A percentile compares a stretch with the other conserved stretches of the same genome.
Conservation (phyloP, 2,888 invertebrate species). For the Odiellus spinosus region DNA sequence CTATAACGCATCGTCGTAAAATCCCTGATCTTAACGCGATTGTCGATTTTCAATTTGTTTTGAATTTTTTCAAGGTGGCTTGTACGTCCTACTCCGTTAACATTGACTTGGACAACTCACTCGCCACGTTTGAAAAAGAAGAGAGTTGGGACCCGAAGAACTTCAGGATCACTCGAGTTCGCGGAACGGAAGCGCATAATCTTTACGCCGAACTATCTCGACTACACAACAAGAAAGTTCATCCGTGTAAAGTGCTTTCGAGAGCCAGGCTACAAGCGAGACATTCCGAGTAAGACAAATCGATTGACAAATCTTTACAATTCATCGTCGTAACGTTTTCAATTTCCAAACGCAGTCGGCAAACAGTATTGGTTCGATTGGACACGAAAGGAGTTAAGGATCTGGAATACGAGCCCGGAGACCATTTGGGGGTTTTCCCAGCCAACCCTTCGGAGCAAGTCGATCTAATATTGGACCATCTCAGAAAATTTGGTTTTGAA, state of each 20-base stretch:
- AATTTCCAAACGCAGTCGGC: conserved; percentile 42
- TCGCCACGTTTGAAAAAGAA: neutral
- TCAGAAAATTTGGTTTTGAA: conserved; percentile 23
- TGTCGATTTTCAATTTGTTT: neutral
- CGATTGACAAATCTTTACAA: no score
- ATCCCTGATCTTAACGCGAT: neutral
- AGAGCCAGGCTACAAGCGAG: conserved; percentile 23
- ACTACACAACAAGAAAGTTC: conserved; percentile 51
- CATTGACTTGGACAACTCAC: neutral
- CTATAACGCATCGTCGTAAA: neutral
- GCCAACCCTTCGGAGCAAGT: conserved; percentile 25
- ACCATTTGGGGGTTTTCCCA: conserved; percentile 29
- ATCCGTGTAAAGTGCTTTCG: conserved; percentile 29
- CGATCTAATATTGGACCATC: conserved; percentile 24
- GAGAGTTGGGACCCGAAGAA: conserved; percentile 7
- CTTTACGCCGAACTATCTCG: conserved; percentile 39
- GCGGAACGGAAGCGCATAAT: neutral
- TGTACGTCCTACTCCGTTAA: conserved; percentile 8
- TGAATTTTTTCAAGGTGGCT: conserved; percentile 2
- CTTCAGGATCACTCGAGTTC: conserved; percentile 2
- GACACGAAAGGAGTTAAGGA: conserved; percentile 25
- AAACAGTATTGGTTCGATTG: conserved; percentile 36
- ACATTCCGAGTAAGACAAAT: conserved; percentile 14
- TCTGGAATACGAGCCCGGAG: conserved; percentile 27
- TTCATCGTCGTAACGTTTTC: no score